Base-by-base conservation (phyloP, 2,797 vertebrate species). In the Euphonia xanthogaster region DNA sequence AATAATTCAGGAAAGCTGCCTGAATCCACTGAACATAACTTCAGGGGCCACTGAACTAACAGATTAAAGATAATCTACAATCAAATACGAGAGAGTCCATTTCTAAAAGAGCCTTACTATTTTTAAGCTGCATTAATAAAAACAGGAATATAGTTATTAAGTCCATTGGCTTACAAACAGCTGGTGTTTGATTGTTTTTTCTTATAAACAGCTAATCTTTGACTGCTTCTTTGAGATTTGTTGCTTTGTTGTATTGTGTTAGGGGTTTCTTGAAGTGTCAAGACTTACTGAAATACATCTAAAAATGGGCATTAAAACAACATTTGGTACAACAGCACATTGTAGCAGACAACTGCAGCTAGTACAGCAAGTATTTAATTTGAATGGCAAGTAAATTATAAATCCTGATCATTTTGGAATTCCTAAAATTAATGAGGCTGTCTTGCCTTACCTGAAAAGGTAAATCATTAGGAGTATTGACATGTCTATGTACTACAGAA, bases 291-390 rank as follows among this genome's bases (percentile, higher is more conserved):
- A 30, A 78, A 66, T 21, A 35, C 18, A 48, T 35, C 30, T 45
- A 58, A 35, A 71, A 66, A 57, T 2, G 21, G 40, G 12, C 37
- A 60, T 42, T 48, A 27, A 39, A 53, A 55, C 31, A 42, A 12
- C 22, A 48, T 67, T 9, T 14, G 25, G 27, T 31, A n/a, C 0
- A 3, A 48, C 7, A 4, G 47, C 14, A 24, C 12, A 7, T 9
- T 58, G 28, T 7, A 54, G 30, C 24, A 79, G 30, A 27, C 40
- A 83, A 82, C 28, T 37, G 50, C 13, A 39, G 23, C 19, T 39
- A 55, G 27, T 33, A 42, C 14, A 63, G 4, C 33, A 47, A 14
- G 3, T 5, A 45, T 21, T 81, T 47, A 10, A 35, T 47, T 80
- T 44, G 22, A 45, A 25, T 31, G 17, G 37, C 16, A 72, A 30